A percentile compares a stretch with the other conserved stretches of the same genome.
Conservation (phyloP, 2,113 vertebrate species). For the Rhinolophus ferrumequinum region DNA sequence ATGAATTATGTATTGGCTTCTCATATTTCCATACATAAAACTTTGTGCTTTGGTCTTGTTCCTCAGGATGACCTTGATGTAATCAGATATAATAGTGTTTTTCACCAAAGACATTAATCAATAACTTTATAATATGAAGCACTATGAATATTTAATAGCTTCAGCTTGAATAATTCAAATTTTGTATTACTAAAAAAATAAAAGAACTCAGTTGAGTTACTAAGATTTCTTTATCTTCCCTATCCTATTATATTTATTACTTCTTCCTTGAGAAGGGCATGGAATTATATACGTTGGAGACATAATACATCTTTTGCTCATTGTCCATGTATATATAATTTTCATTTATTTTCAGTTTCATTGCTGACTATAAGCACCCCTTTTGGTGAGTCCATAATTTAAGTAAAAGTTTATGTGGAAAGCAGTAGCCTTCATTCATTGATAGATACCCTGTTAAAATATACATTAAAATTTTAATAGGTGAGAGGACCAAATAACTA, state of each 20-base stretch:
- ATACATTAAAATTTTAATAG: neutral
- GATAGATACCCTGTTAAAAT: constrained; percentile 42
- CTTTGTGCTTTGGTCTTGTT: constrained; percentile 56
- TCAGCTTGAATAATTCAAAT: constrained; percentile 79
- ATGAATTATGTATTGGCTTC: constrained; percentile 76
- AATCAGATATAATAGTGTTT: constrained; percentile 79
- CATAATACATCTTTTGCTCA: neutral
- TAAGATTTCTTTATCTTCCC: neutral
- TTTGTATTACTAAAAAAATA: constrained; percentile 55
- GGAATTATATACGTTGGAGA: constrained; percentile 34
- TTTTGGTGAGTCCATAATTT: constrained; percentile 37
- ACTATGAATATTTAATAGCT: constrained; percentile 72
- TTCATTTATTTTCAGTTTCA: constrained; percentile 67
- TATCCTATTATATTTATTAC: constrained; percentile 34
- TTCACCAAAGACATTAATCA: constrained; percentile 74
- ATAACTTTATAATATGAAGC: constrained; percentile 72
- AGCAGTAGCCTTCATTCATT: neutral
- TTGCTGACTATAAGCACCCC: constrained; percentile 21
- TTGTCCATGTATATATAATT: constrained; percentile 24
- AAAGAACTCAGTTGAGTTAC: constrained; percentile 57
- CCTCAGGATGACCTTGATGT: constrained; percentile 72
- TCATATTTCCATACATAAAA: constrained; percentile 75
- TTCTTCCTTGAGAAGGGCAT: constrained; percentile 63
- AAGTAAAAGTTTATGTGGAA: constrained; percentile 11
- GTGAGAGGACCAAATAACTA: neutral